phyloP scores from a whole-genome alignment of 2,888 invertebrate genomes.

The Mongoloraphidia duomilia region DNA sequence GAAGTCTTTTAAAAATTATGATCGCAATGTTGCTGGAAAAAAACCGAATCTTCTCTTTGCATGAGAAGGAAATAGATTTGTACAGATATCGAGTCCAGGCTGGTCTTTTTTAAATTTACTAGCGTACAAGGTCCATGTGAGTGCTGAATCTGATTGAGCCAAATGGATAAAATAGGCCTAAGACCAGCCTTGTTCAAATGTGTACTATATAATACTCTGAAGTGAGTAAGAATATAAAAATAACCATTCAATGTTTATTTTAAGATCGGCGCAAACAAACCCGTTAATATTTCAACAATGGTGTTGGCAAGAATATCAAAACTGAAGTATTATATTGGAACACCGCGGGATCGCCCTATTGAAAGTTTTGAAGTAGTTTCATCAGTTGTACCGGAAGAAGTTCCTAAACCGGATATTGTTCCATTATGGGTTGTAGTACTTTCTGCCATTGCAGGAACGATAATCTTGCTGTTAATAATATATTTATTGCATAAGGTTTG shows the following conservation, averaged over 20 bases:
- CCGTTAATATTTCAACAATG: conserved; percentile 62
- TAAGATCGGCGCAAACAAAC: conserved; percentile 32
- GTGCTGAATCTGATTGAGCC: too few relatives aligned
- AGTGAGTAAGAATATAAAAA: too few relatives aligned
- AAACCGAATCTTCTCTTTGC: too few relatives aligned
- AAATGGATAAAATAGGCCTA: too few relatives aligned
- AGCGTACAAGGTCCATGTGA: too few relatives aligned
- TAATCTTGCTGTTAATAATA: conserved; percentile 63
- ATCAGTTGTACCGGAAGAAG: conserved; percentile 47
- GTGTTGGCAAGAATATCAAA: conserved; percentile 56
- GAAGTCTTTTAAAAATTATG: too few relatives aligned
- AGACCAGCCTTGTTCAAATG: too few relatives aligned
- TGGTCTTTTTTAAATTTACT: too few relatives aligned
- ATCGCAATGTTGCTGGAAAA: too few relatives aligned
- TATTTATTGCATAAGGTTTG: conserved; percentile 69
- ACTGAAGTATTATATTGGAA: conserved; percentile 53
- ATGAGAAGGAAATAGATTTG: too few relatives aligned
- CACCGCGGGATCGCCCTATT: conserved; percentile 42
- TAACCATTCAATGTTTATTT: conserved; percentile 10
- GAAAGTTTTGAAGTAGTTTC: conserved; percentile 59
- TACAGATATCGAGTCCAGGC: too few relatives aligned
- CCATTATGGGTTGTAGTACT: conserved; percentile 79
- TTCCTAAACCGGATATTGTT: conserved; percentile 51
- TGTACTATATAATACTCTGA: too few relatives aligned
- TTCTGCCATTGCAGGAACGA: conserved; percentile 67